A percentile compares a stretch with the other conserved stretches of the same genome.
phyloP scores from a whole-genome alignment of 2,113 vertebrate genomes.

The Rhynchomys soricoides region DNA sequence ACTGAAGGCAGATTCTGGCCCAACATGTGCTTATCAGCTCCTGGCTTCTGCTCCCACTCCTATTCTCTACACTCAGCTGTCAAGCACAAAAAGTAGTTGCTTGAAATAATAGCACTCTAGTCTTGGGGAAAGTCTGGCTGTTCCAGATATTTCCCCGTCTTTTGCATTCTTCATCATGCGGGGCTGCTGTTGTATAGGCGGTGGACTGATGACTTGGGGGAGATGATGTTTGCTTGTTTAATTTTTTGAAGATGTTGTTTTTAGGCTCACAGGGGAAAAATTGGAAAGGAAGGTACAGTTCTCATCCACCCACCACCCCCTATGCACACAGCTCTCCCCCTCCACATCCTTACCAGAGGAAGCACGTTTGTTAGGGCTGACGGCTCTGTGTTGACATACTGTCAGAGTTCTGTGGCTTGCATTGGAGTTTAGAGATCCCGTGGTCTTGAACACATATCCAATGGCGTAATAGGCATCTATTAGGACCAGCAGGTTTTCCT shows the following conservation, averaged over 20 bases:
- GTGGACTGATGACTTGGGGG: not conserved
- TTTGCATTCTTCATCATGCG: not conserved
- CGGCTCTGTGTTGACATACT: fast-evolving
- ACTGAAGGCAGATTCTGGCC: not conserved
- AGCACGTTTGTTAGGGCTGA: no score
- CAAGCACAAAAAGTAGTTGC: not conserved
- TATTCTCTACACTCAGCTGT: fast-evolving
- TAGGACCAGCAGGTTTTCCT: not conserved
- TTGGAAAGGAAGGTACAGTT: not conserved
- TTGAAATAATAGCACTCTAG: not conserved
- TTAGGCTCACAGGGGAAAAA: not conserved
- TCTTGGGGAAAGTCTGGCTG: not conserved
- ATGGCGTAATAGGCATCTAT: not conserved
- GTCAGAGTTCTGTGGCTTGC: not conserved
- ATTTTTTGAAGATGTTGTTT: not conserved
- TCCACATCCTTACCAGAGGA: not conserved
- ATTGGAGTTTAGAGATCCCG: not conserved
- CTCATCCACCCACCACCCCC: not conserved
- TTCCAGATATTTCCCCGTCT: not conserved
- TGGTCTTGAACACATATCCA: not conserved
- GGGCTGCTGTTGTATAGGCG: fast-evolving
- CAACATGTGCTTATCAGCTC: fast-evolving
- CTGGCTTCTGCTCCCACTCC: not conserved
- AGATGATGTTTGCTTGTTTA: not conserved
- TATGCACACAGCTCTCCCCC: not conserved